Evolutionary conservation across 2,113 vertebrate genomes (phyloP).

Genomic region (Rhadina sibilatrix): DNA sequence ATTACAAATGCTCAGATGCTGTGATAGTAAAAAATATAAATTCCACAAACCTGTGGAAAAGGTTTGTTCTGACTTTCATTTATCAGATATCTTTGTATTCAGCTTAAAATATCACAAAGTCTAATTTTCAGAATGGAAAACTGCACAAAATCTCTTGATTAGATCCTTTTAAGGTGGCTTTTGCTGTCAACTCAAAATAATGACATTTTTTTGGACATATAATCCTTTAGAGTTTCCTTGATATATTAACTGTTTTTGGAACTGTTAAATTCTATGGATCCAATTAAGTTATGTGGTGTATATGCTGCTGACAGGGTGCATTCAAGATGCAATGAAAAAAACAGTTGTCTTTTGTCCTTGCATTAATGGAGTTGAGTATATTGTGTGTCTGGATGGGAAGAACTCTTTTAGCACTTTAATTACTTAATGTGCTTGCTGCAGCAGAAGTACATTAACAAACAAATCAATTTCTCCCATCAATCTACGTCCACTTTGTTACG

Average conservation of each 20-base stretch:
- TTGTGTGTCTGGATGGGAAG: background rate
- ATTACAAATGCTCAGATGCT: background rate
- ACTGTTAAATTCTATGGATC: background rate
- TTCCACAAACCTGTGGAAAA: background rate
- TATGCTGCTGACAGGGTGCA: background rate
- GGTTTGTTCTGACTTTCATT: background rate
- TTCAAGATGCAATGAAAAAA: background rate
- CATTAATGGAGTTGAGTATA: background rate
- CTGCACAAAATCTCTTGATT: background rate
- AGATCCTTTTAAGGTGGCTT: background rate
- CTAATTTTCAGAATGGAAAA: background rate
- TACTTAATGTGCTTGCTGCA: slow-evolving; percentile 35
- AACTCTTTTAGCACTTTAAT: slow-evolving; percentile 47
- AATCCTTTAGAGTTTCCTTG: background rate
- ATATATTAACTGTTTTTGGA: background rate
- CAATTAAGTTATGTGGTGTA: background rate
- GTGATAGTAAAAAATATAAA: background rate
- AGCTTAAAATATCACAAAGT: background rate
- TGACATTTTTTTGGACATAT: background rate
- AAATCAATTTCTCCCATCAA: slow-evolving; percentile 45
- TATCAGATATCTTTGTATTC: background rate
- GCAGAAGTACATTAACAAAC: slow-evolving; percentile 34
- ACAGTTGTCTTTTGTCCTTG: background rate
- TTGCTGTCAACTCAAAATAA: background rate
- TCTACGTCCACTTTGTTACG: background rate